Evolutionary conservation across 2,888 invertebrate species (phyloP).

Genomic region (Sialis fuliginosa): DNA sequence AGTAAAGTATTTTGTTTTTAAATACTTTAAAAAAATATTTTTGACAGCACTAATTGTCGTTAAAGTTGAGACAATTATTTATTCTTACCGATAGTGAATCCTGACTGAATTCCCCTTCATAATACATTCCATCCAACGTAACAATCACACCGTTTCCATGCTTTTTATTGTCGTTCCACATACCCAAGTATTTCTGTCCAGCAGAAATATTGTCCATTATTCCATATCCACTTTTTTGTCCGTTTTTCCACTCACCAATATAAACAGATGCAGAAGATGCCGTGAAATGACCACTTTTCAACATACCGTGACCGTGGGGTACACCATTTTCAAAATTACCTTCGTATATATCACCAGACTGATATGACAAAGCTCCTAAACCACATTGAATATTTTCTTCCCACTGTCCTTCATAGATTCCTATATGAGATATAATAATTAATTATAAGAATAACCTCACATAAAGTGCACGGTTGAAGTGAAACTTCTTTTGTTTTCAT

Average conservation of each 20-base stretch:
- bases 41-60: neutral
- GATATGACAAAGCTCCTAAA: conserved; percentile 55
- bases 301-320: conserved; percentile 71
- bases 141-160: conserved; percentile 75
- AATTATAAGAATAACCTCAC: no score
- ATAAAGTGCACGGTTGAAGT: no score
- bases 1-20: neutral
- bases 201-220: conserved; percentile 73
- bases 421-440: conserved; percentile 19
- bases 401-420: conserved; percentile 65
- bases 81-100: conserved; percentile 52
- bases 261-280: conserved; percentile 60
- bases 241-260: conserved; percentile 74
- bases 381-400: conserved; percentile 72
- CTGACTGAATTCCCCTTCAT: conserved; percentile 71
- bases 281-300: conserved; percentile 62
- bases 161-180: conserved; percentile 70
- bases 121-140: conserved; percentile 78
- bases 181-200: conserved; percentile 81
- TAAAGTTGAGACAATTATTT: no score
- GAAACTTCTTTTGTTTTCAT: no score
- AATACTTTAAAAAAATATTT: neutral
- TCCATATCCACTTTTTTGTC: conserved; percentile 69
- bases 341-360: conserved; percentile 65
- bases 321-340: conserved; percentile 74